These are phyloP conservation scores for Xerus inauris DNA, from an alignment of 2,113 vertebrate species.

Conservation along the genomic window DNA sequence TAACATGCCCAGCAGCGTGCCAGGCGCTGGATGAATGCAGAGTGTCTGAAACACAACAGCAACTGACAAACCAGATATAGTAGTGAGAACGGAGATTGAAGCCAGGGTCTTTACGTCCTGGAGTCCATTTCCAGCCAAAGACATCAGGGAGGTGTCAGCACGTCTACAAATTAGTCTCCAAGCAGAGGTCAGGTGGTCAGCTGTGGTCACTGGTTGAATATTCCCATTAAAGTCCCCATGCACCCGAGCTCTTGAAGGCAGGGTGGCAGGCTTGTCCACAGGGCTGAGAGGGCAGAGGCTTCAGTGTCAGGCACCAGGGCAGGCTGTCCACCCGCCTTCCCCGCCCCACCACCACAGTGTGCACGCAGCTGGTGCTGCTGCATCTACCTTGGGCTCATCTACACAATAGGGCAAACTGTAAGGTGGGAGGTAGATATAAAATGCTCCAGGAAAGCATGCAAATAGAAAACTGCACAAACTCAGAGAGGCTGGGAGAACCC, in stretches of 20 bases:
- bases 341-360: neutral
- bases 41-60: neutral
- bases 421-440: conserved; percentile 68
- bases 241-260: neutral
- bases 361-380: conserved; percentile 13
- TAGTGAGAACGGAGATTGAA: neutral
- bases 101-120: neutral
- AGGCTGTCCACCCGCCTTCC: neutral
- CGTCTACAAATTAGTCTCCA: neutral
- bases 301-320: neutral
- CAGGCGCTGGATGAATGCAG: neutral
- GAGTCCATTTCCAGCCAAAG: too few relatives aligned
- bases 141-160: neutral
- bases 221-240: neutral
- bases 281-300: neutral
- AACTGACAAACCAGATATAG: neutral
- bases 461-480: conserved; percentile 59
- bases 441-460: conserved; percentile 60
- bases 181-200: neutral
- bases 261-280: neutral
- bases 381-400: conserved; percentile 68
- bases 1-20: too few relatives aligned
- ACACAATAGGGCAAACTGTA: conserved; percentile 69
- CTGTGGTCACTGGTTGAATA: too few relatives aligned
- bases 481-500: conserved; percentile 55